Base-by-base conservation (phyloP, 1,140 invertebrate species). In the Brachionus sp. region DNA sequence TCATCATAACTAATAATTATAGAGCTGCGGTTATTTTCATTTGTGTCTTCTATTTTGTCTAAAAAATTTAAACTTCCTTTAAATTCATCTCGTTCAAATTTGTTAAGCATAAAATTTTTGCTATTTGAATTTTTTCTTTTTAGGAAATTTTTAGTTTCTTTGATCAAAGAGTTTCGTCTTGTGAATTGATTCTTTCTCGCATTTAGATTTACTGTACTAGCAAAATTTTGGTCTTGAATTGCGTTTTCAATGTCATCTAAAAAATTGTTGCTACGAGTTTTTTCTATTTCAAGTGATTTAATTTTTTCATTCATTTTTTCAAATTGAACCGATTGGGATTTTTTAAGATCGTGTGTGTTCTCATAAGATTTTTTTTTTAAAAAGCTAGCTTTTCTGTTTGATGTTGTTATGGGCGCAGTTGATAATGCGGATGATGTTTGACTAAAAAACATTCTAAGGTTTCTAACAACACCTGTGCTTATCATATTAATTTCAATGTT, bases 401-500 rank as follows among this genome's bases (percentile, higher is more conserved):
- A 70, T 9, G 70, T 75, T 75, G 70, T 75, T 75, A 75, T 19
- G 37, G 70, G 70, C 19, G 70, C 44, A 46, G n/a, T n/a, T 66
- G 35, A 70, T 70, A 70, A 23, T 70, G 66, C 6, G 12, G 19
- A 75, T 29, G 29, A 29, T 46, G 39, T 75, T 75, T 75, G 70
- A 75, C 44, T 75, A 75, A 75, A 75, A n/a, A 75, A 44, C 44
- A 44, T 44, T 50, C 70, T 44, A 29, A 75, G 44, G 44, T 46
- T 75, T 75, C 44, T 75, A 29, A 75, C 70, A 46, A 75, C 70
- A 75, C 70, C 70, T 75, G 70, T 75, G 42, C 16, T 75, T 46
- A 75, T 75, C 70, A 75, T 46, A 50, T 46, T 75, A 25, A 75
- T 75, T 46, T 75, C 70, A 46, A 29, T 50, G 16, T 10, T 73